Evolutionary conservation across 1,140 invertebrate genomes (phyloP).

Genomic region (Andricus grossulariae): DNA sequence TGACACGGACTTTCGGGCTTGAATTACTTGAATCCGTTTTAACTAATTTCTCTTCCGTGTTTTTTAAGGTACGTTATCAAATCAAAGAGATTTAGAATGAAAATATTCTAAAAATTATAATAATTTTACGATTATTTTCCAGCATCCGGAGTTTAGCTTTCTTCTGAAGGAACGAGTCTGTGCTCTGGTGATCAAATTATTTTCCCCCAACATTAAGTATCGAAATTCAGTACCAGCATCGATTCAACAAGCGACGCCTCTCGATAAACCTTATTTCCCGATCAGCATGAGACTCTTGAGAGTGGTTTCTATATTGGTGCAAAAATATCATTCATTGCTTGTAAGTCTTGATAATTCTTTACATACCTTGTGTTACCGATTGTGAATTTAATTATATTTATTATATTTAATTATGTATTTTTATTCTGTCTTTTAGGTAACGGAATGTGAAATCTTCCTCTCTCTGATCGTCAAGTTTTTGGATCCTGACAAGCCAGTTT

Average conservation of each 20-base stretch:
- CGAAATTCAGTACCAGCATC: slow-evolving; percentile 78
- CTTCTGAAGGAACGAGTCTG: slow-evolving; percentile 97
- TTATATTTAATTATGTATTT: neutral
- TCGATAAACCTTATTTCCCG: slow-evolving; percentile 96
- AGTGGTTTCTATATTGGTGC: slow-evolving; percentile 94
- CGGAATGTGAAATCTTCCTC: slow-evolving; percentile 99
- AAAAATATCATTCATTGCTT: slow-evolving; percentile 94
- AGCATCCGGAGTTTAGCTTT: slow-evolving; percentile 96
- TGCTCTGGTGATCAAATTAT: slow-evolving; percentile 97
- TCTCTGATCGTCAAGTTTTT: slow-evolving; percentile 98
- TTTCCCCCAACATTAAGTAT: slow-evolving; percentile 97
- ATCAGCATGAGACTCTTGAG: slow-evolving; percentile 96
- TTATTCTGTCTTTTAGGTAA: slow-evolving; percentile 81
- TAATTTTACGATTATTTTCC: slow-evolving; percentile 64
- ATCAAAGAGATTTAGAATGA: no score
- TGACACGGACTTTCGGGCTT: slow-evolving; percentile 97
- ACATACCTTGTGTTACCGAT: neutral
- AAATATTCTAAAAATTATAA: neutral
- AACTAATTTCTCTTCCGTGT: slow-evolving; percentile 92
- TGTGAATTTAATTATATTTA: neutral
- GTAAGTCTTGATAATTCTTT: slow-evolving; percentile 77
- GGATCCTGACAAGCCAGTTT: slow-evolving; percentile 95
- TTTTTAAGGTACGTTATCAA: slow-evolving; percentile 86
- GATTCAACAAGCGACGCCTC: slow-evolving; percentile 79
- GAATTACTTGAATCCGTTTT: slow-evolving; percentile 96